Percentiles rank a stretch among this genome's conserved stretches.
Evolutionary conservation across 2,113 vertebrate genomes (phyloP).

Genomic region (Zapornia atra): DNA sequence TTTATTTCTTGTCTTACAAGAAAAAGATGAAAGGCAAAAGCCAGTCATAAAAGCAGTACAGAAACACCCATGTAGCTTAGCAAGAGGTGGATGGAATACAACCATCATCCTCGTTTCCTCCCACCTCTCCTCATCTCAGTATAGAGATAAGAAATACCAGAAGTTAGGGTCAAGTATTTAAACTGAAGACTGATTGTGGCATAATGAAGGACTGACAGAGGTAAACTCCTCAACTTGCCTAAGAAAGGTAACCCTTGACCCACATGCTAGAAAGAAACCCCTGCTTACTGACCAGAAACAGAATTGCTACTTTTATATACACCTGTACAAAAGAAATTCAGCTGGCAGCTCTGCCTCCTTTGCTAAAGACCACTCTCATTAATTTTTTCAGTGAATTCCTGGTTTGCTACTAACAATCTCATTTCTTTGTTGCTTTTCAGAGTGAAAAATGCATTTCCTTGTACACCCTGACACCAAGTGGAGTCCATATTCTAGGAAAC

Average conservation of each 20-base stretch:
- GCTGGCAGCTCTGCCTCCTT: not conserved
- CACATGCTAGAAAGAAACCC: not conserved
- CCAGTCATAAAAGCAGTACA: not conserved
- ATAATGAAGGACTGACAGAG: not conserved
- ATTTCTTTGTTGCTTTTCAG: not conserved
- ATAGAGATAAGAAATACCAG: not conserved
- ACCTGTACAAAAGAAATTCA: not conserved
- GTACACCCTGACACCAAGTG: not conserved
- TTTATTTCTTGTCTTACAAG: not conserved
- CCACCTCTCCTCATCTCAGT: not conserved
- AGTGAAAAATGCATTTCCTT: not conserved
- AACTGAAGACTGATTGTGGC: not conserved
- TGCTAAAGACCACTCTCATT: not conserved
- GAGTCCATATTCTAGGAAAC: not conserved
- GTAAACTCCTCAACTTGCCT: not conserved
- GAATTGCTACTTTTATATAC: not conserved
- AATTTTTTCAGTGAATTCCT: not conserved
- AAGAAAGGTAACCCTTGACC: not conserved
- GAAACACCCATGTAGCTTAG: not conserved
- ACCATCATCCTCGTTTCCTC: not conserved
- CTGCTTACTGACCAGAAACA: not conserved
- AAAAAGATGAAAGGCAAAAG: not conserved
- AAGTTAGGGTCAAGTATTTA: not conserved
- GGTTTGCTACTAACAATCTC: not conserved
- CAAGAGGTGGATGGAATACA: not conserved